These are phyloP conservation scores for Leucopsar rothschildi DNA, from an alignment of 2,113 vertebrate genomes.

Conservation along the genomic window DNA sequence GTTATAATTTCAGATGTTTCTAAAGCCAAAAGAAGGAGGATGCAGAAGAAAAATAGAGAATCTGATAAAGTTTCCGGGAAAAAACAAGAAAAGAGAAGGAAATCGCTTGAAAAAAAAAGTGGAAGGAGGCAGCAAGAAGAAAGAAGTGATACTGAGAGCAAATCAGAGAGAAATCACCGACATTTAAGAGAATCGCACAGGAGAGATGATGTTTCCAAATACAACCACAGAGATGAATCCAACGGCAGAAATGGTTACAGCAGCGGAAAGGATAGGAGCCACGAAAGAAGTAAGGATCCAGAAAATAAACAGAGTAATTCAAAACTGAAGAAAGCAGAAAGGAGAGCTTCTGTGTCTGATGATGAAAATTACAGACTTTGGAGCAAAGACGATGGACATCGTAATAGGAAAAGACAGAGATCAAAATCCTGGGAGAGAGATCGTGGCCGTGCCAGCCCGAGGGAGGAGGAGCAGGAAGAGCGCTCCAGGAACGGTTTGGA, in stretches of 20 bases:
- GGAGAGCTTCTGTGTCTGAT: slow-evolving; percentile 71
- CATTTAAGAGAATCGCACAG: slow-evolving; percentile 40
- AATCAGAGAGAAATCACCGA: slow-evolving; percentile 60
- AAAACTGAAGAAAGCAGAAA: slow-evolving; percentile 63
- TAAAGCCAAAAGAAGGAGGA: slow-evolving; percentile 69
- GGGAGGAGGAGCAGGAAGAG: slow-evolving; percentile 46
- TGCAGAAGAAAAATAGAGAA: slow-evolving; percentile 66
- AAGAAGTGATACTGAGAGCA: slow-evolving; percentile 63
- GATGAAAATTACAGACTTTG: slow-evolving; percentile 60
- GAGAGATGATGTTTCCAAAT: slow-evolving; percentile 50
- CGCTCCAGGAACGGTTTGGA: slow-evolving; percentile 71
- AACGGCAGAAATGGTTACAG: slow-evolving; percentile 53
- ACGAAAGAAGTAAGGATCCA: slow-evolving; percentile 48
- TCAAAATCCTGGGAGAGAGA: slow-evolving; percentile 68
- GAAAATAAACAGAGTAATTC: slow-evolving; percentile 58
- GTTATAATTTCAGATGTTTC: slow-evolving; percentile 59
- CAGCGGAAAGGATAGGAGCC: slow-evolving; percentile 54
- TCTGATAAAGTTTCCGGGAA: slow-evolving; percentile 62
- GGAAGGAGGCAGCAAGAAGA: slow-evolving; percentile 56
- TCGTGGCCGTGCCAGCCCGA: slow-evolving; percentile 44
- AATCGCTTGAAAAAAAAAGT: slow-evolving; percentile 57
- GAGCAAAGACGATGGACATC: slow-evolving; percentile 67
- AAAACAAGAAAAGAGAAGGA: slow-evolving; percentile 62
- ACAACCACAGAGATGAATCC: slow-evolving; percentile 45
- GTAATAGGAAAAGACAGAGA: slow-evolving; percentile 58